Conservation (phyloP, 2,797 vertebrate genomes). For the Spinus olivaceus region DNA sequence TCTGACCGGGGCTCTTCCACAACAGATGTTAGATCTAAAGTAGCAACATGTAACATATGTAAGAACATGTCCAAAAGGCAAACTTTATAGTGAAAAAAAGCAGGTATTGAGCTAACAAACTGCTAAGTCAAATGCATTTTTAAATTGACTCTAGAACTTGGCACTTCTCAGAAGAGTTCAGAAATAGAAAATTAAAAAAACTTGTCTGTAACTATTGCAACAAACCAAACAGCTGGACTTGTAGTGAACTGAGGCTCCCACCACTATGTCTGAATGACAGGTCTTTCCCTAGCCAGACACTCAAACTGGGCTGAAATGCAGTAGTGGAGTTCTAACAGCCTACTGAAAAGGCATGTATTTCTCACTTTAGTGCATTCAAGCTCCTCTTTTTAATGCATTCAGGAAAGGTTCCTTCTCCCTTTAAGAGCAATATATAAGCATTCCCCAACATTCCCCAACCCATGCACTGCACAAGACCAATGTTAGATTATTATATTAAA, state of each 20-base stretch:
- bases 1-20: background rate
- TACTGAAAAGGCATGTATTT: background rate
- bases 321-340: background rate
- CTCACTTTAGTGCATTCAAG: background rate
- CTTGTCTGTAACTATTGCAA: background rate
- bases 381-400: background rate
- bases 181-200: background rate
- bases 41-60: background rate
- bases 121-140: background rate
- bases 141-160: background rate
- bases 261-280: background rate
- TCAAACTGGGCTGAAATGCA: background rate
- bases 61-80: background rate
- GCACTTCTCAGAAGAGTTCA: background rate
- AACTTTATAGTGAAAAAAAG: background rate
- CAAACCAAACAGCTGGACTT: background rate
- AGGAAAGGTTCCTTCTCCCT: background rate
- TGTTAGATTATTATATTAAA: background rate
- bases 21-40: background rate
- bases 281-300: background rate
- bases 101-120: background rate
- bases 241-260: background rate
- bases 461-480: background rate
- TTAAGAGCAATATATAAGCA: background rate
- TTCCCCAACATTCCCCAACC: background rate